These are phyloP conservation scores for Gortyna flavago DNA, from an alignment of 2,888 invertebrate species.

Conservation along the genomic window DNA sequence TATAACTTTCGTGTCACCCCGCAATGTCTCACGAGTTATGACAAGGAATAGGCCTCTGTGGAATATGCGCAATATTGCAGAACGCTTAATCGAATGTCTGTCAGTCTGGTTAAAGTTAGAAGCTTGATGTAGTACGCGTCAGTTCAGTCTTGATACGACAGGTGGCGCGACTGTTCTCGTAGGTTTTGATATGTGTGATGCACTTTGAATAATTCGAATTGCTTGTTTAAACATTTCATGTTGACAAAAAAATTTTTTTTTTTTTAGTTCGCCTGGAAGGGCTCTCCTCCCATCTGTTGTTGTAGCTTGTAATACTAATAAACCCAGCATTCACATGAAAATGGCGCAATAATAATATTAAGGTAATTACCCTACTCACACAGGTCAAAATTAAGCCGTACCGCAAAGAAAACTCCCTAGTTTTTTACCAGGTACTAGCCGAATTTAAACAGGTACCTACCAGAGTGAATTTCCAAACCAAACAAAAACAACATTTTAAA, in stretches of 20 bases:
- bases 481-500: slow-evolving; percentile 13
- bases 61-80: slow-evolving; percentile 40
- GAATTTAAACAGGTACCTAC: not conserved
- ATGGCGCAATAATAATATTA: not conserved
- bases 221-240: not conserved
- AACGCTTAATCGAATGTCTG: slow-evolving; percentile 48
- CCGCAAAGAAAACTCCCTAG: not conserved
- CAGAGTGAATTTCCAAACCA: not conserved
- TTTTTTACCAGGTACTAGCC: not conserved
- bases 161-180: not conserved
- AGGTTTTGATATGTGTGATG: slow-evolving; percentile 19
- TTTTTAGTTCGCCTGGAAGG: too few species aligned
- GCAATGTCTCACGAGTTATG: slow-evolving; percentile 11
- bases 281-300: not conserved
- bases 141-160: slow-evolving; percentile 9
- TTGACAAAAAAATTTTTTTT: not conserved
- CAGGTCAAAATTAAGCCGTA: not conserved
- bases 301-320: not conserved
- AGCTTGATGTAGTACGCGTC: slow-evolving; percentile 25
- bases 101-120: slow-evolving; percentile 34
- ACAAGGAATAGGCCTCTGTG: slow-evolving; percentile 21
- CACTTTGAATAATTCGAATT: not conserved
- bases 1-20: not conserved
- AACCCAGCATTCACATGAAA: not conserved
- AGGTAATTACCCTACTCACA: too few species aligned